phyloP scores from a whole-genome alignment of 37 sponge, comb jelly and placozoan species.

The Halichondria panicea region DNA sequence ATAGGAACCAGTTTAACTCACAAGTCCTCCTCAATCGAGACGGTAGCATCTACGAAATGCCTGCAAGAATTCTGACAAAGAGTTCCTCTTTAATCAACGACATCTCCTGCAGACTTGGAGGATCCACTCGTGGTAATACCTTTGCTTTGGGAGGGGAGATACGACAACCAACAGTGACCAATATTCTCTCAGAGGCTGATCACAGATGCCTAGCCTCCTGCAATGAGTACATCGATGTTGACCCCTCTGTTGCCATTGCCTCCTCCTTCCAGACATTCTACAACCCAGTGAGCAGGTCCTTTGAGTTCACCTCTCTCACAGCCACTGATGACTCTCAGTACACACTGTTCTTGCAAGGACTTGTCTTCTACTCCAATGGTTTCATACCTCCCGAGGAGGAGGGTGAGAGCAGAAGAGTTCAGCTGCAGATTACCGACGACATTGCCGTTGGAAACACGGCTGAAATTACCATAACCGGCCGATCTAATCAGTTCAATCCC shows the following conservation, averaged over 20 bases:
- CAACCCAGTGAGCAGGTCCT: conserved; percentile 37
- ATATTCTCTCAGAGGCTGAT: not conserved
- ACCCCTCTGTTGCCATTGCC: not conserved
- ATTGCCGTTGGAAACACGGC: conserved; percentile 29
- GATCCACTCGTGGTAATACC: conserved; percentile 7
- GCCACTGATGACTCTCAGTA: conserved; percentile 16
- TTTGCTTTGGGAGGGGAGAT: conserved; percentile 33
- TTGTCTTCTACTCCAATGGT: conserved; percentile 41
- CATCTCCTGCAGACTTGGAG: conserved; percentile 35
- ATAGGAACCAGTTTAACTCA: not conserved
- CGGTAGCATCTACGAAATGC: conserved; percentile 38
- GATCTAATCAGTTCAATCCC: conserved; percentile 57
- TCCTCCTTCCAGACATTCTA: conserved; percentile 18
- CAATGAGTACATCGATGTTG: conserved; percentile 16
- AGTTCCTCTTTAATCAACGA: not conserved
- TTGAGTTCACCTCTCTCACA: conserved; percentile 36
- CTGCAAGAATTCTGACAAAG: conserved; percentile 43
- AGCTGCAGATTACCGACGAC: conserved; percentile 33
- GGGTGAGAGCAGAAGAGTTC: conserved; percentile 43
- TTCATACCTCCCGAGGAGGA: conserved; percentile 40
- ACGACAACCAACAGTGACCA: conserved; percentile 29
- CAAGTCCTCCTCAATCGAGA: not conserved
- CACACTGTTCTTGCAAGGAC: conserved; percentile 28
- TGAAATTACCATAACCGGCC: conserved; percentile 34
- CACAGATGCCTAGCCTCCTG: conserved; percentile 63